Conservation (phyloP, 2,113 vertebrate genomes). For the Eubucco bourcierii region DNA sequence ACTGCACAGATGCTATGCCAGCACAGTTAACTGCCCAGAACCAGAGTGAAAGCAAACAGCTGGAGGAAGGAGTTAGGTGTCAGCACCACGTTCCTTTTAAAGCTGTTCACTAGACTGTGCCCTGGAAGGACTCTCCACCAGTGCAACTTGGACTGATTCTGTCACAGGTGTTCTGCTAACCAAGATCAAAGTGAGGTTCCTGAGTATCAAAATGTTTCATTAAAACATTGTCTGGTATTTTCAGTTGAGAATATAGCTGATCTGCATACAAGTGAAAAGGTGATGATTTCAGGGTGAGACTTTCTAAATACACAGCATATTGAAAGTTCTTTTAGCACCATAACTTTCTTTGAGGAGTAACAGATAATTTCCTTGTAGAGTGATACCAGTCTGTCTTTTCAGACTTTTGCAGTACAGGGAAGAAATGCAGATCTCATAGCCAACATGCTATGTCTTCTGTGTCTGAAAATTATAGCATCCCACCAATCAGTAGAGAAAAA, state of each 20-base stretch:
- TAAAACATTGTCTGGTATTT: neutral
- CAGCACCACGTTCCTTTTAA: fast-evolving
- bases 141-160: neutral
- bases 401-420: neutral
- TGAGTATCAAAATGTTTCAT: neutral
- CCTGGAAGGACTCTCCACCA: neutral
- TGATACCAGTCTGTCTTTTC: neutral
- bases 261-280: neutral
- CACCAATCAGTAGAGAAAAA: neutral
- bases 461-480: neutral
- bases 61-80: neutral
- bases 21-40: neutral
- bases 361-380: neutral
- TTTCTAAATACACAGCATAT: neutral
- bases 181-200: neutral
- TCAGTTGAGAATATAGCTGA: neutral
- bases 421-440: neutral
- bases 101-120: neutral
- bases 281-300: neutral
- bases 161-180: neutral
- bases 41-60: neutral
- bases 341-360: neutral
- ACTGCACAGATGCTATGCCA: neutral
- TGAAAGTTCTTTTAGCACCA: neutral
- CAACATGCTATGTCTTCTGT: fast-evolving